Evolutionary conservation across 2,113 vertebrate species (phyloP), one percentile per base, ranked within the genome.

Genomic region (Prunella himalayana): DNA sequence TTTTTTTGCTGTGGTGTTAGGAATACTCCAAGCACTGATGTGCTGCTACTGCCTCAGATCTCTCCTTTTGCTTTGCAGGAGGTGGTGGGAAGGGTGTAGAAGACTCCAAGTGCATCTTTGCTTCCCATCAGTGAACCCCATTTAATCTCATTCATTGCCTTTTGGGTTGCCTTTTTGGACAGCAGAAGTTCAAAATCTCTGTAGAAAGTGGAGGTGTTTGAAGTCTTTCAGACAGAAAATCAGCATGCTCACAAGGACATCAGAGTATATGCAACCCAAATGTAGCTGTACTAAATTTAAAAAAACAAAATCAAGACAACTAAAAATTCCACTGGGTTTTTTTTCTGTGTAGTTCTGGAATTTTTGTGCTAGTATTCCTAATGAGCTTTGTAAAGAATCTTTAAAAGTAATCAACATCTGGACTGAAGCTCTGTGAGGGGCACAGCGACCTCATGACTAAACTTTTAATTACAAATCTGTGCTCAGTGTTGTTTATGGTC

Each of bases 21-120:
- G 24, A 86, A 63, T 33, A 19, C 5, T 24, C 33, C 24, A 13
- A 66, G 56, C 27, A 9, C 54, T 45, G 9, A 13, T 53, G 47
- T 87, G 7, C 30, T 75, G 3, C 33, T 23, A 0, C 42, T 59
- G 8, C 71, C 66, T 56, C 5, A 2, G 1, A 0, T 44, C 22
- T 80, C 16, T 11, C 28, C 11, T n/a, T 86, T 71, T 0, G 1
- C 33, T 51, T 70, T 88, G 30, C 42, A 65, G 59, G 45, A 77
- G 31, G 24, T 54, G n/a, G 16, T 81, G 54, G 44, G 35, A 53
- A 71, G 20, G 16, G 53, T 70, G 63, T 11, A 18, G 12, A 42
- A 20, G 7, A 4, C 3, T 45, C 11, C 50, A 64, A 37, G 25
- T 21, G 6, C 15, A 35, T 42, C 45, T 44, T 44, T 82, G 21